Evolutionary conservation across 2,113 vertebrate species (phyloP).

Genomic region (Nettapus auritus): DNA sequence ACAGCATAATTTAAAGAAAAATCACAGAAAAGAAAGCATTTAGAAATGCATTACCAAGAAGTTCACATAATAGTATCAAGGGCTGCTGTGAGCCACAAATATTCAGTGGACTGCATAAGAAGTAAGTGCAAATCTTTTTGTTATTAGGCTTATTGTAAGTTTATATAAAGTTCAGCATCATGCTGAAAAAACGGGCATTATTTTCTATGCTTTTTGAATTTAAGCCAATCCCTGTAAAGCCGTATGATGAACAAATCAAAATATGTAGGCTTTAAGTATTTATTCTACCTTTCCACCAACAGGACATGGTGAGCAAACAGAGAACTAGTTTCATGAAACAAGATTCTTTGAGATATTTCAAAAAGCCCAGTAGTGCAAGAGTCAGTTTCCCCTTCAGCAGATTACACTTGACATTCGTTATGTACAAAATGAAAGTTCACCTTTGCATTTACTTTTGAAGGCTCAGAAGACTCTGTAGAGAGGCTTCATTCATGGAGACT

Average conservation of each 20-base stretch:
- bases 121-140: background rate
- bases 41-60: background rate
- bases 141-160: background rate
- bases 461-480: background rate
- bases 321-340: background rate
- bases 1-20: background rate
- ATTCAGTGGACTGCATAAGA: background rate
- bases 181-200: background rate
- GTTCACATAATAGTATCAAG: background rate
- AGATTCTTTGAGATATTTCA: background rate
- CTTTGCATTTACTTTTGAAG: background rate
- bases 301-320: background rate
- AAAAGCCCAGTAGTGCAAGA: background rate
- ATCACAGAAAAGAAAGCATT: background rate
- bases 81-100: background rate
- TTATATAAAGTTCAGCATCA: background rate
- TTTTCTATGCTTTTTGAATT: background rate
- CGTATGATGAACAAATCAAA: background rate
- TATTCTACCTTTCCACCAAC: background rate
- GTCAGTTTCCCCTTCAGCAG: background rate
- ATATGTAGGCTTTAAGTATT: background rate
- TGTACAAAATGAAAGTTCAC: background rate
- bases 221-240: background rate
- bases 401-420: background rate
- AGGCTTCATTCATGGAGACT: background rate